Evolutionary conservation across 2,113 vertebrate species (phyloP).

Genomic region (Podiceps cristatus): DNA sequence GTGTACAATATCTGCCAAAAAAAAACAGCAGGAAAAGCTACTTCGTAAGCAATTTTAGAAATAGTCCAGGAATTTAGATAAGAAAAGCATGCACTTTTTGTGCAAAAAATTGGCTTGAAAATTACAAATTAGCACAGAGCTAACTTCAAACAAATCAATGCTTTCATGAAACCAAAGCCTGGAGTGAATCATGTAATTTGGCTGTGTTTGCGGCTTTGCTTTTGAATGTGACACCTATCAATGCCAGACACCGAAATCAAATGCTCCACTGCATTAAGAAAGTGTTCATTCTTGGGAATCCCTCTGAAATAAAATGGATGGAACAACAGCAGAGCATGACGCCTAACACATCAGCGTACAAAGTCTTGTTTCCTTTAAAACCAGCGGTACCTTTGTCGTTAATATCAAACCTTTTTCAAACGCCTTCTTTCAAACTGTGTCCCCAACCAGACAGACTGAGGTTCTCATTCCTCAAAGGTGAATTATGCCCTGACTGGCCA

Average conservation of each 20-base stretch:
- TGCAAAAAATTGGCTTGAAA: neutral
- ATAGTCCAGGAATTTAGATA: neutral
- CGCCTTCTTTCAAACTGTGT: neutral
- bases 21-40: neutral
- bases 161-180: fast-evolving
- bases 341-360: neutral
- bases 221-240: neutral
- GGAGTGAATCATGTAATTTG: neutral
- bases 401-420: neutral
- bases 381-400: neutral
- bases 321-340: neutral
- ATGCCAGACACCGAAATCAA: neutral
- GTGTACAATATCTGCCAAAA: neutral
- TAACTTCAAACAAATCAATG: neutral
- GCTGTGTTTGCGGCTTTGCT: neutral
- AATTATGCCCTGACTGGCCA: neutral
- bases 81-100: neutral
- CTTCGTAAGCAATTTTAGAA: neutral
- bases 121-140: neutral
- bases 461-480: neutral
- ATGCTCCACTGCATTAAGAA: neutral
- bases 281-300: neutral
- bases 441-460: fast-evolving
- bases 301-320: neutral
- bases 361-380: neutral